These are phyloP conservation scores for Tethea ocularis DNA, from an alignment of 2,888 invertebrate species.

Conservation along the genomic window DNA sequence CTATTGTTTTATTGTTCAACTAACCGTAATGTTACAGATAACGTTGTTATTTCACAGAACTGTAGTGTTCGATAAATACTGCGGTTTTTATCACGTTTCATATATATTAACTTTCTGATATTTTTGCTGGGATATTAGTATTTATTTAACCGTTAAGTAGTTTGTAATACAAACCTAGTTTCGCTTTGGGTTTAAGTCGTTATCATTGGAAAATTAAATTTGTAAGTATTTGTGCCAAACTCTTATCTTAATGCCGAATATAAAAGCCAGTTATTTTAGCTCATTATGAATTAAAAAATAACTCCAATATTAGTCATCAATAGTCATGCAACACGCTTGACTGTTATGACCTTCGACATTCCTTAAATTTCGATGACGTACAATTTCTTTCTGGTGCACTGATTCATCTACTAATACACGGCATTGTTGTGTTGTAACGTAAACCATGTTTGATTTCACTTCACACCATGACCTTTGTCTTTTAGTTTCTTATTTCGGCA, in stretches of 20 bases:
- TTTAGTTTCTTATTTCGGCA: background rate
- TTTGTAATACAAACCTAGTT: background rate
- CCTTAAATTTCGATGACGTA: background rate
- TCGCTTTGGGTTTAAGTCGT: background rate
- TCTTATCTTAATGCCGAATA: background rate
- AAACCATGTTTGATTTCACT: slow-evolving; percentile 2
- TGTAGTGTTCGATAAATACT: slow-evolving; percentile 11
- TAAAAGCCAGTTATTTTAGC: background rate
- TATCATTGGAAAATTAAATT: background rate
- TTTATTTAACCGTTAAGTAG: background rate
- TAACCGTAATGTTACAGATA: slow-evolving; percentile 34
- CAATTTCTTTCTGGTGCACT: background rate
- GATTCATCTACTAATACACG: background rate
- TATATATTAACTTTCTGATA: slow-evolving; percentile 21
- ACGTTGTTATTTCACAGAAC: slow-evolving; percentile 23
- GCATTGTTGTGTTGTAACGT: background rate
- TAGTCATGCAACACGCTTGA: background rate
- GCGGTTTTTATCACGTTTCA: slow-evolving; percentile 16
- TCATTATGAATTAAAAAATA: background rate
- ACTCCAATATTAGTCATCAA: background rate
- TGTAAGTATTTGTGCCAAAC: background rate
- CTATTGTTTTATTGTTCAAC: slow-evolving; percentile 39
- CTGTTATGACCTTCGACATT: background rate
- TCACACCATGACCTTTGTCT: background rate
- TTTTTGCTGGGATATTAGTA: slow-evolving; percentile 17